Conservation (phyloP, 2,113 vertebrate genomes). For the Mugil cephalus region DNA sequence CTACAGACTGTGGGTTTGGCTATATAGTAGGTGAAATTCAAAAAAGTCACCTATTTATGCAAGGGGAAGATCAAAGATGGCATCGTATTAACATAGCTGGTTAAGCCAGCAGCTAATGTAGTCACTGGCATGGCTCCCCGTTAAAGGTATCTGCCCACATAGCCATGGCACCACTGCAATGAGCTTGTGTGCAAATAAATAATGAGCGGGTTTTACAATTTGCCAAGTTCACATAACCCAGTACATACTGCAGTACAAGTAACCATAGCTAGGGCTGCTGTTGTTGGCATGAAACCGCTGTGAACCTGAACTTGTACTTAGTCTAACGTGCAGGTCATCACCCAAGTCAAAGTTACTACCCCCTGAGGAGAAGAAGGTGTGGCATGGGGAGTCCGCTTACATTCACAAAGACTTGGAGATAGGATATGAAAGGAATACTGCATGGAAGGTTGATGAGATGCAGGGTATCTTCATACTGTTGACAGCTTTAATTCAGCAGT, state of each 20-base stretch:
- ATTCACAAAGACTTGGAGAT: slow-evolving; percentile 26
- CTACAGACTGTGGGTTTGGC: no score
- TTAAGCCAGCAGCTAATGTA: background rate
- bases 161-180: background rate
- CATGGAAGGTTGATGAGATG: slow-evolving; percentile 35
- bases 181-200: background rate
- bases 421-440: slow-evolving; percentile 43
- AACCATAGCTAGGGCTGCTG: slow-evolving; percentile 9
- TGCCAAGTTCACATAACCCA: slow-evolving; percentile 9
- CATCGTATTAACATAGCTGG: no score
- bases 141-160: slow-evolving; percentile 3
- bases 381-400: slow-evolving; percentile 23
- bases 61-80: no score
- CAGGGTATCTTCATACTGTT: slow-evolving; percentile 57
- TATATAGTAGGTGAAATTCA: no score
- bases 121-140: background rate
- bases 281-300: slow-evolving; percentile 16
- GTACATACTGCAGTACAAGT: slow-evolving; percentile 3
- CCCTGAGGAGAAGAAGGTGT: slow-evolving; percentile 18
- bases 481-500: slow-evolving; percentile 71
- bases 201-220: slow-evolving; percentile 14
- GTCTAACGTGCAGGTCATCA: slow-evolving; percentile 45
- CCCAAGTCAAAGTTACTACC: background rate
- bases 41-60: no score
- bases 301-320: slow-evolving; percentile 14